These are phyloP conservation scores for Zaprionus inermis DNA, from an alignment of 1,140 invertebrate genomes.

Conservation along the genomic window DNA sequence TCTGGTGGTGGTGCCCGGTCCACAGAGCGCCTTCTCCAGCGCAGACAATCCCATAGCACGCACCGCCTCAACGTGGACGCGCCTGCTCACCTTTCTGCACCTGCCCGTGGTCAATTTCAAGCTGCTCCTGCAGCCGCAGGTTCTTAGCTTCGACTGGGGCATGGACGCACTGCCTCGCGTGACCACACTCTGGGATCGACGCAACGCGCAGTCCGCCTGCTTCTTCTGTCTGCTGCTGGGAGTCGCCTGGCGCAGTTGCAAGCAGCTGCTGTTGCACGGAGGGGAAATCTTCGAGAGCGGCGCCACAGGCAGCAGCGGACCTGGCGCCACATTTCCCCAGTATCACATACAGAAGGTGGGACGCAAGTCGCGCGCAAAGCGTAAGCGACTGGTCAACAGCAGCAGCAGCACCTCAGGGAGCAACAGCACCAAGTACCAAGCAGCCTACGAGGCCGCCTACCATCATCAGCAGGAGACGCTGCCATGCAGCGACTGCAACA, in stretches of 20 bases:
- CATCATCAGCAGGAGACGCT: conserved; percentile 65
- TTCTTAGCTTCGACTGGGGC: conserved; percentile 97
- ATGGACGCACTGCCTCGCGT: conserved; percentile 96
- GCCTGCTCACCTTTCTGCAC: conserved; percentile 93
- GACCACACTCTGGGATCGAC: conserved; percentile 88
- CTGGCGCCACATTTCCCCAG: conserved; percentile 40
- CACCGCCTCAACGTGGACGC: conserved; percentile 88
- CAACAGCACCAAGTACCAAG: conserved; percentile 61
- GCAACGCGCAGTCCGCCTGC: conserved; percentile 89
- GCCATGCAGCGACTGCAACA: conserved; percentile 66
- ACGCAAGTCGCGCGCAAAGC: conserved; percentile 78
- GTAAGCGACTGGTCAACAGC: conserved; percentile 61
- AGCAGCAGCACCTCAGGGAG: conserved; percentile 31
- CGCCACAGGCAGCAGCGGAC: not conserved
- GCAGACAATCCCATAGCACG: conserved; percentile 96
- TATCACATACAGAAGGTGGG: conserved; percentile 74
- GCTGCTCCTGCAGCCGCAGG: conserved; percentile 92
- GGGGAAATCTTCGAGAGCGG: conserved; percentile 1
- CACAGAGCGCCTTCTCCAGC: conserved; percentile 91
- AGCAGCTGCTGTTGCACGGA: conserved; percentile 38
- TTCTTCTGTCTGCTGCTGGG: conserved; percentile 88
- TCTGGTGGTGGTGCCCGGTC: conserved; percentile 87
- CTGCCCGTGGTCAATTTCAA: conserved; percentile 94
- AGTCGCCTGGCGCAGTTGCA: conserved; percentile 83
- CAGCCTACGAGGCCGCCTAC: conserved; percentile 63